Evolutionary conservation across 2,888 invertebrate genomes (phyloP).

Genomic region (Scaptomyza polygonia): DNA sequence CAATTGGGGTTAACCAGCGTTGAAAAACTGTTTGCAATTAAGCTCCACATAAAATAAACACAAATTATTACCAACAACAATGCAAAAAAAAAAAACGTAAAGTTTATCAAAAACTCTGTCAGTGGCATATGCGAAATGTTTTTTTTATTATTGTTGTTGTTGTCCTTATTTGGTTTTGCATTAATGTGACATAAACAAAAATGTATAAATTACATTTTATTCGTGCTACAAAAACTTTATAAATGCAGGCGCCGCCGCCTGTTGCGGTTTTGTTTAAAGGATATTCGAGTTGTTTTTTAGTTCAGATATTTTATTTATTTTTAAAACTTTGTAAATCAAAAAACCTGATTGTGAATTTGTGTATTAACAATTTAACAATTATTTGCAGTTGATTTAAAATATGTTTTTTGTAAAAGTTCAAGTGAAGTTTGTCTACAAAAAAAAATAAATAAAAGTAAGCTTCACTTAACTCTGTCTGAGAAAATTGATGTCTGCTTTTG

Average conservation of each 20-base stretch:
- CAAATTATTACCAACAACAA: constrained; percentile 17
- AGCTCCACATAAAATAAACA: constrained; percentile 59
- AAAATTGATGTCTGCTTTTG: background rate
- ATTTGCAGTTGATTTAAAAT: constrained; percentile 5
- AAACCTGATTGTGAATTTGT: background rate
- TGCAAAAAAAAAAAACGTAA: too few relatives aligned
- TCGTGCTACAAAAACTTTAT: constrained; percentile 39
- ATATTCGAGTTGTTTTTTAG: background rate
- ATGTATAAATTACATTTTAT: constrained; percentile 70
- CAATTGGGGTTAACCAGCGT: constrained; percentile 74
- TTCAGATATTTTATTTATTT: background rate
- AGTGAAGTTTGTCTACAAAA: constrained; percentile 17
- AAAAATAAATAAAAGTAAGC: too few relatives aligned
- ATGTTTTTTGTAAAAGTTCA: constrained; percentile 22
- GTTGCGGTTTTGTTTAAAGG: constrained; percentile 35
- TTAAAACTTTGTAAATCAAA: background rate
- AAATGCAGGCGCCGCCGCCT: constrained; percentile 27
- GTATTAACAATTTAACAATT: background rate
- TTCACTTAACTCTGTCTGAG: too few relatives aligned
- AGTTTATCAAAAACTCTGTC: constrained; percentile 78
- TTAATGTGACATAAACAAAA: constrained; percentile 68
- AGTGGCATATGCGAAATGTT: constrained; percentile 57
- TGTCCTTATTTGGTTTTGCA: constrained; percentile 47
- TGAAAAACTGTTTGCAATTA: constrained; percentile 76
- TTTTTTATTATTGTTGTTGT: constrained; percentile 37